Evolutionary conservation across 2,888 invertebrate species (phyloP).

Genomic region (Chloroclysta siterata): DNA sequence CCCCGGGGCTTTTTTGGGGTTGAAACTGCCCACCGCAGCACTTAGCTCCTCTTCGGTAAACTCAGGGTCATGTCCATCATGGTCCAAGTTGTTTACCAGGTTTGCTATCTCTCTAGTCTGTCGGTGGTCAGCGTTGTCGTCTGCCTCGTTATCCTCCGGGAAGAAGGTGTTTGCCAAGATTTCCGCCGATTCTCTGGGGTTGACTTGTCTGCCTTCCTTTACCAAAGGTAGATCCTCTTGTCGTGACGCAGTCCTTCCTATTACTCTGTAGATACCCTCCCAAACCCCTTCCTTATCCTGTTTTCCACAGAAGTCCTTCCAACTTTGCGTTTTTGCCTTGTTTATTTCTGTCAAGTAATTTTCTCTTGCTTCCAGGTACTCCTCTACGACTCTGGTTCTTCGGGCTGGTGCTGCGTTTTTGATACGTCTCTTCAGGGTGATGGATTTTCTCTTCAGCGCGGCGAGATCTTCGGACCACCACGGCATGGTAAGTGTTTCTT

Average conservation of each 20-base stretch:
- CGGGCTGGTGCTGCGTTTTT: not conserved
- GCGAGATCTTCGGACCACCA: too few relatives aligned
- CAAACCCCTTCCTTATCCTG: too few relatives aligned
- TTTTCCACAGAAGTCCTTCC: not conserved
- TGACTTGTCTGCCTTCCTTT: not conserved
- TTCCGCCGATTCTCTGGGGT: not conserved
- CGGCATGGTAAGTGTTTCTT: not conserved
- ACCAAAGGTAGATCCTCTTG: too few relatives aligned
- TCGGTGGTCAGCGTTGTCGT: not conserved
- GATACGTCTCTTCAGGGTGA: not conserved
- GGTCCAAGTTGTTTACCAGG: not conserved
- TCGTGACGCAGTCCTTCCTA: too few relatives aligned
- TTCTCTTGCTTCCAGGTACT: not conserved
- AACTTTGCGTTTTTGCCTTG: not conserved
- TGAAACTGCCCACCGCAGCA: not conserved
- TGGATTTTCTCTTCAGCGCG: not conserved
- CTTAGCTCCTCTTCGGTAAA: not conserved
- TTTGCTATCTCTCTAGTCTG: not conserved
- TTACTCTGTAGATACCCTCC: too few relatives aligned
- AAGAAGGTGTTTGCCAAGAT: not conserved
- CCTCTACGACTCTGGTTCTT: not conserved
- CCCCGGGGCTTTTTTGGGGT: slow-evolving; percentile 1
- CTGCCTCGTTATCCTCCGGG: not conserved
- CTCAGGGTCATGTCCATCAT: not conserved
- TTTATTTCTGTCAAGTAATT: not conserved